Conservation (phyloP, 2,113 vertebrate species). For the Bucco capensis region DNA sequence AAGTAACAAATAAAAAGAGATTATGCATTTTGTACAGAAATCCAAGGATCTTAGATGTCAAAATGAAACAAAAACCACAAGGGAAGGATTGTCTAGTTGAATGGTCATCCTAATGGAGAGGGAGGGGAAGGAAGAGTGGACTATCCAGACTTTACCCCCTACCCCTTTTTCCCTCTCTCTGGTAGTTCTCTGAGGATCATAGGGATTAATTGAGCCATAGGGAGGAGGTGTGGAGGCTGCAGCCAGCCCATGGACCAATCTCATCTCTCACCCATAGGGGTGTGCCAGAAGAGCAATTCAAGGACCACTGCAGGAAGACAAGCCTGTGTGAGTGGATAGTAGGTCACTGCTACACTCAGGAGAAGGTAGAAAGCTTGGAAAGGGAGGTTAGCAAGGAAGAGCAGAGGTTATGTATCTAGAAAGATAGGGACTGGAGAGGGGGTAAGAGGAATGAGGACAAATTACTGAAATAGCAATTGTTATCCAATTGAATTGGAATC, state of each 20-base stretch:
- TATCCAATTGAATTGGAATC: not conserved
- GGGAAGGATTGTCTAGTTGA: not conserved
- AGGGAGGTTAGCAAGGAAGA: not conserved
- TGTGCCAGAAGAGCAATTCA: not conserved
- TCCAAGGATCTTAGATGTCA: not conserved
- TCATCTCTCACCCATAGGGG: fast-evolving
- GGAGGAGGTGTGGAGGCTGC: not conserved
- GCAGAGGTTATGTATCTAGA: not conserved
- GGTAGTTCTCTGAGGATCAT: not conserved
- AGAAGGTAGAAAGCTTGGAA: not conserved
- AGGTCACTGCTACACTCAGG: not conserved
- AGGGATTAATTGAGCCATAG: not conserved
- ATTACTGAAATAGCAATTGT: not conserved
- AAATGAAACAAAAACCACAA: not conserved
- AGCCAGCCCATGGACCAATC: not conserved
- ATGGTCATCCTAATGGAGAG: not conserved
- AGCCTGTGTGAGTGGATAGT: not conserved
- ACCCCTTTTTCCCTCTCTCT: not conserved
- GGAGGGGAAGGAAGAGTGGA: not conserved
- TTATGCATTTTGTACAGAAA: not conserved
- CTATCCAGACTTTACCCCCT: not conserved
- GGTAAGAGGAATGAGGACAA: not conserved
- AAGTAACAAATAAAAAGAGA: not conserved
- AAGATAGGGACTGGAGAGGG: not conserved
- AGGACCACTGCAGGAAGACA: not conserved